Percentiles rank a stretch among this genome's conserved stretches.
Evolutionary conservation across 2,888 invertebrate genomes (phyloP).

Genomic region (Hirtodrosophila duncani): DNA sequence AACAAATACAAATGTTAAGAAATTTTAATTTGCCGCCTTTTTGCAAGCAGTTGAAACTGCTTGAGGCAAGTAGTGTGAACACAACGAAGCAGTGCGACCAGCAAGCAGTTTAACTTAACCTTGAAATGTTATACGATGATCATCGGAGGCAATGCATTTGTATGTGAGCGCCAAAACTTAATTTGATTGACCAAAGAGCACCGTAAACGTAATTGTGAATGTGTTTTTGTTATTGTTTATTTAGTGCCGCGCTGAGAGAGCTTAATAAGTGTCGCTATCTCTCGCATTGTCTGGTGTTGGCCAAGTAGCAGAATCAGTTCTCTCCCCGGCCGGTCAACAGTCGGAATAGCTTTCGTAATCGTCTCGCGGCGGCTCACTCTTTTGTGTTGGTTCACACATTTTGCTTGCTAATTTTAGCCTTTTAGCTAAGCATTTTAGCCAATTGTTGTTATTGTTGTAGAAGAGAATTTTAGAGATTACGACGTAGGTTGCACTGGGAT

Average conservation of each 20-base stretch:
- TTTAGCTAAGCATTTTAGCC: slow-evolving; percentile 62
- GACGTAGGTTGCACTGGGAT: slow-evolving; percentile 25
- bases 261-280: too few species aligned
- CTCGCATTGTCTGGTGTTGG: too few species aligned
- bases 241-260: too few species aligned
- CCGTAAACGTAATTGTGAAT: slow-evolving; percentile 5
- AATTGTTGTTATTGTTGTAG: slow-evolving; percentile 22
- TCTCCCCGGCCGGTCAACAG: too few species aligned
- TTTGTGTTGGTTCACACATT: slow-evolving; percentile 32
- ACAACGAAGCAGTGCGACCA: neutral
- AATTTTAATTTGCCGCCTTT: neutral
- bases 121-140: slow-evolving; percentile 32
- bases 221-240: slow-evolving; percentile 38
- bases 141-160: slow-evolving; percentile 56
- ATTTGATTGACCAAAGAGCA: too few species aligned
- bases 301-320: too few species aligned
- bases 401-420: slow-evolving; percentile 65
- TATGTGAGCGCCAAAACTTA: slow-evolving; percentile 17
- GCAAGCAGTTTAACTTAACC: neutral
- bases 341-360: too few species aligned
- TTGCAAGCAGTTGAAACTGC: slow-evolving; percentile 34
- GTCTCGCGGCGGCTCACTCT: neutral
- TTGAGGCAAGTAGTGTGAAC: slow-evolving; percentile 34
- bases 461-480: slow-evolving; percentile 36
- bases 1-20: too few species aligned